Percentiles rank a stretch among this genome's conserved stretches.
Evolutionary conservation across 2,113 vertebrate species (phyloP).

Genomic region (Rhabdomys dilectus): DNA sequence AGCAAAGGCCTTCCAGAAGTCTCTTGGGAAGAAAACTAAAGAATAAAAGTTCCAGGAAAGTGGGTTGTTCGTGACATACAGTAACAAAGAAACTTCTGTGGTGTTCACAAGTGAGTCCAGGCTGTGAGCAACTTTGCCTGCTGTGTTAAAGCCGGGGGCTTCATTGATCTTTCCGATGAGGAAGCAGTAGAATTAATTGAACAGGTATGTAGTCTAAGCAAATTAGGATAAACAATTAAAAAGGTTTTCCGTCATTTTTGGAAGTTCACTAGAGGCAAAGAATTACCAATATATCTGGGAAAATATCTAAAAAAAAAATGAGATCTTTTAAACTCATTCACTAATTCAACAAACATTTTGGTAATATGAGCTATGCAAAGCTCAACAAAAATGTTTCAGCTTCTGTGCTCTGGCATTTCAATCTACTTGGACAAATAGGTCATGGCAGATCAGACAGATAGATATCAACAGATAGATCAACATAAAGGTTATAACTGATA

Average conservation of each 20-base stretch:
- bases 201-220: background rate
- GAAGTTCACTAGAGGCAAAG: background rate
- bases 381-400: background rate
- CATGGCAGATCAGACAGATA: background rate
- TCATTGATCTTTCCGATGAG: background rate
- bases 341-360: constrained; percentile 17
- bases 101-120: background rate
- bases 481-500: constrained; percentile 21
- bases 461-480: background rate
- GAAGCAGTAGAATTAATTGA: background rate
- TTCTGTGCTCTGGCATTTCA: no score
- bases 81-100: background rate
- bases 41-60: background rate
- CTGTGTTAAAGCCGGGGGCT: background rate
- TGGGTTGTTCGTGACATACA: no score
- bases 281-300: background rate
- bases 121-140: no score
- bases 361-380: background rate
- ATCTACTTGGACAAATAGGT: background rate
- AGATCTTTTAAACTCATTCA: background rate
- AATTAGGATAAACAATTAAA: background rate
- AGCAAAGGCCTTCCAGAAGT: background rate
- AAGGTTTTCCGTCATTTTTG: background rate
- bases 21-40: background rate
- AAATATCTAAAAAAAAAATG: background rate